phyloP scores from a whole-genome alignment of 37 sponge, comb jelly and placozoan species.

The Axinella damicornis region DNA sequence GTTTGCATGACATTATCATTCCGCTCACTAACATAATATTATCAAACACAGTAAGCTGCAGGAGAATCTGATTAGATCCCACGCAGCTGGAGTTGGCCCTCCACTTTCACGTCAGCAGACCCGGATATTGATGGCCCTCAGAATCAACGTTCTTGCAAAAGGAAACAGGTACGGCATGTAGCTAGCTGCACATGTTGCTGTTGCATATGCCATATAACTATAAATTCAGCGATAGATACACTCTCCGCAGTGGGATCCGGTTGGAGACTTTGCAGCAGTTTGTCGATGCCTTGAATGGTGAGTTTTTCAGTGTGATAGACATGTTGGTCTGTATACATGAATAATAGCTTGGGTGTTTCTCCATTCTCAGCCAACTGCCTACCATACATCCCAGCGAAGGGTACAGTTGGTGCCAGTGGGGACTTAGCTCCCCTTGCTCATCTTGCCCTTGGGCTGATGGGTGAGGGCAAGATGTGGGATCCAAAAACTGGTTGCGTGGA shows the following conservation, averaged over 20 bases:
- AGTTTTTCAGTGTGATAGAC: not conserved
- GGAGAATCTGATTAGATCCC: conserved; percentile 82
- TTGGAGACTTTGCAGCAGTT: conserved; percentile 50
- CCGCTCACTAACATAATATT: too few species aligned
- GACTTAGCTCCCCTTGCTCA: conserved; percentile 93
- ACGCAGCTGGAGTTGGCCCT: conserved; percentile 74
- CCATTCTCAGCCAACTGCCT: conserved; percentile 61
- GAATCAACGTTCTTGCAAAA: conserved; percentile 90
- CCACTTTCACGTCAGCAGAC: conserved; percentile 66
- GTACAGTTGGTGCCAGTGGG: conserved; percentile 91
- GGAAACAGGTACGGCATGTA: conserved; percentile 85
- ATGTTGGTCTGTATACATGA: not conserved
- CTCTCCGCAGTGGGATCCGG: conserved; percentile 49
- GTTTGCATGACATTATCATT: too few species aligned
- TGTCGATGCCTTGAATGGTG: conserved; percentile 67
- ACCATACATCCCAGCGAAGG: conserved; percentile 82
- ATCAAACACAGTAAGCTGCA: conserved; percentile 69
- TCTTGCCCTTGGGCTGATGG: conserved; percentile 87
- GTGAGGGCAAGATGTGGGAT: conserved; percentile 93
- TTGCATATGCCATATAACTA: too few species aligned
- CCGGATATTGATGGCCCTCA: conserved; percentile 73
- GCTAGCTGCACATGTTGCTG: too few species aligned
- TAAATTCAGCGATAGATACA: not conserved
- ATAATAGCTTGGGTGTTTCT: not conserved
- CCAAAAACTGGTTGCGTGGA: conserved; percentile 82